Evolutionary conservation across 2,888 invertebrate genomes (phyloP).

Genomic region (Ganaspis brasiliensis): DNA sequence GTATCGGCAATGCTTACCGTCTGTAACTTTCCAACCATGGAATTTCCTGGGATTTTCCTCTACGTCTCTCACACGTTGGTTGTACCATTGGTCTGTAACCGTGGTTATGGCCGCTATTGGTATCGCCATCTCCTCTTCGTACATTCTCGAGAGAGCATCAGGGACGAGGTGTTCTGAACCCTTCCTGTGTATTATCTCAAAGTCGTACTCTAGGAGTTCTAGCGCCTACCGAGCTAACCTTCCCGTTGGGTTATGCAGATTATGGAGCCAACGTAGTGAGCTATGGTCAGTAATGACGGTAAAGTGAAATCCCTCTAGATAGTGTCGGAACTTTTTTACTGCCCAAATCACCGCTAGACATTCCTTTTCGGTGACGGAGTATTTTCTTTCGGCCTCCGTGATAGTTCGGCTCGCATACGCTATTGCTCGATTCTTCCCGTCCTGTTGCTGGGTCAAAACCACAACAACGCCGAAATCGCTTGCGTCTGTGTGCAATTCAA

Average conservation of each 20-base stretch:
- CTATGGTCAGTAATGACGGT: conserved; percentile 53
- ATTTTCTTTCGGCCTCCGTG: conserved; percentile 41
- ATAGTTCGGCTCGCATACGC: conserved; percentile 49
- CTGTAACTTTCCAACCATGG: no score
- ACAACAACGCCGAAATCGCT: conserved; percentile 6
- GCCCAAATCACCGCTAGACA: conserved; percentile 55
- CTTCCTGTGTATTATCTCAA: conserved; percentile 50
- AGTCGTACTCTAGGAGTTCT: conserved; percentile 55
- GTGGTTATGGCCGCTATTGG: neutral
- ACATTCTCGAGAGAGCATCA: conserved; percentile 53
- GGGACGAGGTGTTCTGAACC: conserved; percentile 51
- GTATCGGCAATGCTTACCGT: conserved; percentile 9
- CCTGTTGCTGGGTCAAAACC: conserved; percentile 34
- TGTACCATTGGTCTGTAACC: no score
- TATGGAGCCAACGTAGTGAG: conserved; percentile 55
- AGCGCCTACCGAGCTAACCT: conserved; percentile 63
- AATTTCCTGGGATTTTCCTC: no score
- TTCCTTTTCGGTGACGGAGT: conserved; percentile 51
- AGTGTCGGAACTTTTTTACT: conserved; percentile 50
- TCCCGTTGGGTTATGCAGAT: conserved; percentile 12
- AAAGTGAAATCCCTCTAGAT: conserved; percentile 59
- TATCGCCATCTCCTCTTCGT: conserved; percentile 35
- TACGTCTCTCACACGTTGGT: no score
- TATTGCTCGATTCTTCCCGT: conserved; percentile 44
- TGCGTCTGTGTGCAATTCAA: neutral